These are phyloP conservation scores for Saccostrea cuccullata DNA, from an alignment of 1,140 invertebrate species.

Conservation along the genomic window DNA sequence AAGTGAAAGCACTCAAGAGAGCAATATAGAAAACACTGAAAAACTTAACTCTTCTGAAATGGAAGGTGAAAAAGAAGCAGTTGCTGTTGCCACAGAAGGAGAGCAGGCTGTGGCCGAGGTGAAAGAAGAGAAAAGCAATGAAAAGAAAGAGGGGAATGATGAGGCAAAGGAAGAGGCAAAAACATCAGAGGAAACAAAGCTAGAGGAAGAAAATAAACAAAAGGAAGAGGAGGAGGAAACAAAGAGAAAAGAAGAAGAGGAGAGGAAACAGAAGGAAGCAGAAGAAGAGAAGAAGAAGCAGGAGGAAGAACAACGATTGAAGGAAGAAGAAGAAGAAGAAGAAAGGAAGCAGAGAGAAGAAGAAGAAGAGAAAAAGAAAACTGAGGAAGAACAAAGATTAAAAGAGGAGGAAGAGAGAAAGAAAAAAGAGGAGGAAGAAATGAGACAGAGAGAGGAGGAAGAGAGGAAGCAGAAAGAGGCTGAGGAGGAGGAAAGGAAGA, in stretches of 20 bases:
- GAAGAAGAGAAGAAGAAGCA: conserved; percentile 9
- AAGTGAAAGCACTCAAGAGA: neutral
- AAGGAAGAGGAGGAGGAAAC: neutral
- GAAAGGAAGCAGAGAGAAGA: conserved; percentile 5
- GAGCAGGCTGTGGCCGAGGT: neutral
- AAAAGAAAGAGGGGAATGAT: conserved; percentile 12
- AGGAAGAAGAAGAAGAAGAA: conserved; percentile 40
- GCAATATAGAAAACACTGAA: neutral
- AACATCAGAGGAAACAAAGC: conserved; percentile 19
- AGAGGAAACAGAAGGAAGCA: neutral
- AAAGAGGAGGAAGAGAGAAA: neutral
- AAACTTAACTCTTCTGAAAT: neutral
- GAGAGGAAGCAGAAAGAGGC: neutral
- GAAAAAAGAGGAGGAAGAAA: neutral
- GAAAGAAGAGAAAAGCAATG: neutral
- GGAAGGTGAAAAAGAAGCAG: neutral
- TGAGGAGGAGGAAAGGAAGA: neutral
- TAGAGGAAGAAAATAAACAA: neutral
- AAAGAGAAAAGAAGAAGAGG: neutral
- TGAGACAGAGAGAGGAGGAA: conserved; percentile 1
- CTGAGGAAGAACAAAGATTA: conserved; percentile 13
- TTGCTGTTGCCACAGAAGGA: neutral
- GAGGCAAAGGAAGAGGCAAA: conserved; percentile 18
- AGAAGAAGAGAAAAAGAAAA: neutral
- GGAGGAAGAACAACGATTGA: conserved; percentile 16